phyloP scores from a whole-genome alignment of 2,797 vertebrate species.

The Zalophus californianus region DNA sequence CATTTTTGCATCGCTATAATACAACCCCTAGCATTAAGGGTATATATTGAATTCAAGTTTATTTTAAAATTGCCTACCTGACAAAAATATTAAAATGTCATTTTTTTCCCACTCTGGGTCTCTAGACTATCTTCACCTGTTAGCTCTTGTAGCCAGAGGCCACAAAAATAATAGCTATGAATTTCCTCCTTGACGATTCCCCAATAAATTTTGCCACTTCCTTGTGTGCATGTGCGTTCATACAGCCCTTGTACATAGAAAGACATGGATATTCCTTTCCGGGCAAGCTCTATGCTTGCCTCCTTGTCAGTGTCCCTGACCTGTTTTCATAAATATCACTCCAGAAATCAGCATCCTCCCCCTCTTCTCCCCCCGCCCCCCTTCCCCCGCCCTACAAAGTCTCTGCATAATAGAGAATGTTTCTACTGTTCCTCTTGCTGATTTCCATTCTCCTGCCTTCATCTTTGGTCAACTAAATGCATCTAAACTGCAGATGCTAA shows the following conservation, averaged over 20 bases:
- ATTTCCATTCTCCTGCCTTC: neutral
- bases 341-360: neutral
- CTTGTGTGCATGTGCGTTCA: neutral
- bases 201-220: conserved; percentile 15
- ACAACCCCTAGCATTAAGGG: conserved; percentile 85
- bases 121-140: conserved; percentile 77
- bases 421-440: neutral
- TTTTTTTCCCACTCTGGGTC: conserved; percentile 65
- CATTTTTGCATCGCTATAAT: conserved; percentile 63
- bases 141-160: conserved; percentile 77
- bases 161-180: conserved; percentile 73
- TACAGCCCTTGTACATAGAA: neutral
- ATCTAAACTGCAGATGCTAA: neutral
- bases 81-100: conserved; percentile 76
- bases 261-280: neutral
- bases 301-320: neutral
- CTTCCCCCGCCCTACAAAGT: neutral
- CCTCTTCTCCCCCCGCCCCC: neutral
- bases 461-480: neutral
- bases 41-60: conserved; percentile 80
- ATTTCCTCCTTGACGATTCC: conserved; percentile 40
- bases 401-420: neutral
- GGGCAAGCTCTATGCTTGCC: neutral
- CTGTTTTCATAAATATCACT: conserved; percentile 27
- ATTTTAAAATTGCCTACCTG: conserved; percentile 82